phyloP scores from a whole-genome alignment of 1,140 invertebrate species.

The Lineus longissimus region DNA sequence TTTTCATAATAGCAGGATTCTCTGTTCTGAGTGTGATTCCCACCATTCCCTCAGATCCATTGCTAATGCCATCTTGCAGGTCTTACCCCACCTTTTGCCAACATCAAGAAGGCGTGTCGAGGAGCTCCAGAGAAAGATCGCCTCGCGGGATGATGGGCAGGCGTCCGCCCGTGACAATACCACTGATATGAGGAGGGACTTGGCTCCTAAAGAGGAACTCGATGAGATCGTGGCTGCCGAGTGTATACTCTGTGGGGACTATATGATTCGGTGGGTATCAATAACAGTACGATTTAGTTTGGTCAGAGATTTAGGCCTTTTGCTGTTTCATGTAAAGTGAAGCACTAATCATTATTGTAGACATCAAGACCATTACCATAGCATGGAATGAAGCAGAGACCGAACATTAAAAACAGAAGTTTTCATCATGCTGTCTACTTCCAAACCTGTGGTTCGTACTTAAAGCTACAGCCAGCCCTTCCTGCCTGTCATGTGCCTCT shows the following conservation, averaged over 20 bases:
- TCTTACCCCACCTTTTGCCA: constrained; percentile 62
- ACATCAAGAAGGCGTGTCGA: constrained; percentile 54
- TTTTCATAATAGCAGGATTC: no score
- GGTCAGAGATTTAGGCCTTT: not conserved
- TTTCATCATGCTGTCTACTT: no score
- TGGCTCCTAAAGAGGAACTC: constrained; percentile 64
- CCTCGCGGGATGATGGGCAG: constrained; percentile 31
- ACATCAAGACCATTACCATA: no score
- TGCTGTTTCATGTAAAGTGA: not conserved
- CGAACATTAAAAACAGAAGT: no score
- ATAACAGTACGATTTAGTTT: not conserved
- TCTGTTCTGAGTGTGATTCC: no score
- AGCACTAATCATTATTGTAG: not conserved
- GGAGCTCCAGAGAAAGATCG: constrained; percentile 55
- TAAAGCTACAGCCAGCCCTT: no score
- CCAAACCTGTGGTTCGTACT: no score
- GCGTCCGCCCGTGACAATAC: not conserved
- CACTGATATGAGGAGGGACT: constrained; percentile 18
- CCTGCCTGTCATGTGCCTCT: no score
- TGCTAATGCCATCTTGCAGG: constrained; percentile 24
- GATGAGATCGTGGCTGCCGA: constrained; percentile 87
- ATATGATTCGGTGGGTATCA: constrained; percentile 68
- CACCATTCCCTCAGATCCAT: not conserved
- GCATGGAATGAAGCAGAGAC: no score
- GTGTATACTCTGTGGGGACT: constrained; percentile 88